A percentile compares a stretch with the other conserved stretches of the same genome.
Evolutionary conservation across 2,888 invertebrate genomes (phyloP).

Genomic region (Ichneumoninae sp.): DNA sequence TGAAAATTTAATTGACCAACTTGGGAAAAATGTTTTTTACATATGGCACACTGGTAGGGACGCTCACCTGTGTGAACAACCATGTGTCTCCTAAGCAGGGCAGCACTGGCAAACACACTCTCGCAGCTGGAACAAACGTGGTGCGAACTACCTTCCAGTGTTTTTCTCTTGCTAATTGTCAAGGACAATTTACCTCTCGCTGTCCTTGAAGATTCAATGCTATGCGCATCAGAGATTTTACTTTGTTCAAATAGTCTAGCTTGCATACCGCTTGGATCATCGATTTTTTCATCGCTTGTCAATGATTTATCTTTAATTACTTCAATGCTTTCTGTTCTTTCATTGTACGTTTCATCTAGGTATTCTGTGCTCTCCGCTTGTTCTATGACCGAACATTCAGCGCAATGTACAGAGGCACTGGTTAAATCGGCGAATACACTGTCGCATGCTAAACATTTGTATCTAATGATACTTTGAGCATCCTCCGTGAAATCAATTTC

Average conservation of each 20-base stretch:
- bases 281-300: not conserved
- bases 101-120: slow-evolving; percentile 64
- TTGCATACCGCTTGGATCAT: not conserved
- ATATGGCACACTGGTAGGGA: slow-evolving; percentile 67
- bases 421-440: slow-evolving; percentile 64
- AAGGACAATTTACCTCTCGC: slow-evolving; percentile 4
- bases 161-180: slow-evolving; percentile 34
- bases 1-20: slow-evolving; percentile 72
- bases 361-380: slow-evolving; percentile 19
- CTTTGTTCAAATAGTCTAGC: not conserved
- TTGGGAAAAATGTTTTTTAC: slow-evolving; percentile 69
- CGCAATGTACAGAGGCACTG: slow-evolving; percentile 66
- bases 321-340: slow-evolving; percentile 15
- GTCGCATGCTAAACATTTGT: slow-evolving; percentile 70
- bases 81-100: slow-evolving; percentile 65
- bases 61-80: slow-evolving; percentile 69
- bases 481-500: slow-evolving; percentile 42
- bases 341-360: slow-evolving; percentile 37
- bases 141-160: slow-evolving; percentile 11
- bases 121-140: slow-evolving; percentile 65
- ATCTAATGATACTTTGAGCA: slow-evolving; percentile 53
- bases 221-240: not conserved
- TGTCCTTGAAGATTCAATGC: slow-evolving; percentile 2
- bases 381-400: slow-evolving; percentile 54
- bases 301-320: slow-evolving; percentile 9